Evolutionary conservation across 1,140 invertebrate genomes (phyloP).

Genomic region (Helicoverpa zea): DNA sequence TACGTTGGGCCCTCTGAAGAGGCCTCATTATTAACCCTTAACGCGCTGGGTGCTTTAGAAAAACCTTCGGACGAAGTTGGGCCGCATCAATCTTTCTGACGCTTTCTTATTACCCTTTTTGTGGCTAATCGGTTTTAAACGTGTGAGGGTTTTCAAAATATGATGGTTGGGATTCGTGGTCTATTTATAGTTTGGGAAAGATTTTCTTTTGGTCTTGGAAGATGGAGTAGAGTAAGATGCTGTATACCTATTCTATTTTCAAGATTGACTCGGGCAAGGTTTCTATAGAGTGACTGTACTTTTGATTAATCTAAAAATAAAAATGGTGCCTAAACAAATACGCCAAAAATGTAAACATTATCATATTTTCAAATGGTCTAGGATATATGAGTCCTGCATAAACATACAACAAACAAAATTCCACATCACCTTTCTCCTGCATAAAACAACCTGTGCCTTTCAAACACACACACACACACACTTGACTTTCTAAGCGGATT

Average conservation of each 20-base stretch:
- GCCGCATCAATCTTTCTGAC: slow-evolving; percentile 54
- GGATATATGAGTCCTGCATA: not conserved
- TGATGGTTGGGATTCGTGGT: not conserved
- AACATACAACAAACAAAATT: not conserved
- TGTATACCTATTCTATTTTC: too few relatives aligned
- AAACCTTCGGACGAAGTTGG: slow-evolving; percentile 36
- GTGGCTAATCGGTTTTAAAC: slow-evolving; percentile 52
- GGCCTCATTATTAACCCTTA: slow-evolving; percentile 56
- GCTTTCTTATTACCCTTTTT: slow-evolving; percentile 52
- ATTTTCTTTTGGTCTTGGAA: too few relatives aligned
- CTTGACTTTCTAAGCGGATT: slow-evolving; percentile 46
- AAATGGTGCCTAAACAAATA: too few relatives aligned
- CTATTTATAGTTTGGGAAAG: not conserved
- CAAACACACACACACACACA: not conserved
- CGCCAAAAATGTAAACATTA: too few relatives aligned
- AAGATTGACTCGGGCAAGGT: too few relatives aligned
- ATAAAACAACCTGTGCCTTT: not conserved
- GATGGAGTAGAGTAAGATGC: too few relatives aligned
- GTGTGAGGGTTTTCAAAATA: slow-evolving; percentile 26
- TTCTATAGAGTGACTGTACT: too few relatives aligned
- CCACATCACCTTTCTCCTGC: not conserved
- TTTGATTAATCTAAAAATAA: too few relatives aligned
- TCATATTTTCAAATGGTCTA: too few relatives aligned
- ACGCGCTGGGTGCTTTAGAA: slow-evolving; percentile 44
- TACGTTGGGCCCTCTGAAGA: slow-evolving; percentile 32